Conservation (phyloP, 1,140 invertebrate genomes). For the Habropoda laboriosa region DNA sequence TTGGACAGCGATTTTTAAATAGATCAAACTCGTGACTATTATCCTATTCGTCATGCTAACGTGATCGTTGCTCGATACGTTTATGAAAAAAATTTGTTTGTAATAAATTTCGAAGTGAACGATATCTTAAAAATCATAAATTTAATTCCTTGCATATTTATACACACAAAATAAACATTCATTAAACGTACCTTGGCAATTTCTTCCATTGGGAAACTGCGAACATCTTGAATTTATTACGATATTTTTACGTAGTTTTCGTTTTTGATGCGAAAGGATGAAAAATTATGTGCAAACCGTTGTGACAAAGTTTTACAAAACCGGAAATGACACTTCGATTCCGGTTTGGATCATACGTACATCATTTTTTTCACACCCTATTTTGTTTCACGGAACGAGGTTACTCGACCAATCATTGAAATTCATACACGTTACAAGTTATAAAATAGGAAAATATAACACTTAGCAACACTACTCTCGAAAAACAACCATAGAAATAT, state of each 20-base stretch:
- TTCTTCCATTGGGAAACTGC: constrained; percentile 50
- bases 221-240: constrained; percentile 43
- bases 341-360: neutral
- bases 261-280: neutral
- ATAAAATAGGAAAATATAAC: neutral
- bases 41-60: neutral
- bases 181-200: constrained; percentile 51
- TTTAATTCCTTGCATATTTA: neutral
- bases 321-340: neutral
- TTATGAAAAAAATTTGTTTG: neutral
- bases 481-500: neutral
- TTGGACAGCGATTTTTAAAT: constrained; percentile 14
- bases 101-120: too few relatives aligned
- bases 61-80: neutral
- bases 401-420: constrained; percentile 28
- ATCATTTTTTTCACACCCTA: constrained; percentile 26
- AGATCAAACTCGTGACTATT: neutral
- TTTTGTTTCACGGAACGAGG: constrained; percentile 56
- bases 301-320: neutral
- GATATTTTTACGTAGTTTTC: neutral
- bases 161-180: neutral
- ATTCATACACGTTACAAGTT: neutral
- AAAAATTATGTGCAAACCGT: neutral
- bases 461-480: neutral
- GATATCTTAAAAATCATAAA: too few relatives aligned